Percentiles rank a stretch among this genome's conserved stretches.
Conservation (phyloP, 2,888 invertebrate genomes). For the Tipula helvola region DNA sequence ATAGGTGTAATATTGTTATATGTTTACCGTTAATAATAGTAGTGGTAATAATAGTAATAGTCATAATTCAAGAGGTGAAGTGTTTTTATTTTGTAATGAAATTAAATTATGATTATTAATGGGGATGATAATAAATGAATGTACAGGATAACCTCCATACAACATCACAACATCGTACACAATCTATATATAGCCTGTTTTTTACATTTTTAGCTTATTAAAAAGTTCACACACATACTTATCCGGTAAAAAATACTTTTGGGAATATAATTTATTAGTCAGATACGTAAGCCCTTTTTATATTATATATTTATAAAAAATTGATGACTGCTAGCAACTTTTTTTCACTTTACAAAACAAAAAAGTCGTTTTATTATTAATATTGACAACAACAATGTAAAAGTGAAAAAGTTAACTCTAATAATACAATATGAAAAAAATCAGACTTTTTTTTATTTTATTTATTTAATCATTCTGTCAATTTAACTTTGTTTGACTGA, state of each 20-base stretch:
- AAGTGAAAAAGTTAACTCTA: too few relatives aligned
- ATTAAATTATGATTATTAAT: neutral
- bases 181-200: neutral
- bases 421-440: too few relatives aligned
- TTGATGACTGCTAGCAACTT: too few relatives aligned
- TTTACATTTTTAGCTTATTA: neutral
- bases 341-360: too few relatives aligned
- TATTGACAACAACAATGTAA: neutral
- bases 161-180: neutral
- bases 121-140: neutral
- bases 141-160: neutral
- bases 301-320: neutral
- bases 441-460: too few relatives aligned
- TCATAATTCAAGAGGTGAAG: neutral
- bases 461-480: neutral
- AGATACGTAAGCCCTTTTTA: neutral
- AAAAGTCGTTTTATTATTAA: too few relatives aligned
- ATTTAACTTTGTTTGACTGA: neutral
- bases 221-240: neutral
- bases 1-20: neutral
- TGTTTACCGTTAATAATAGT: neutral
- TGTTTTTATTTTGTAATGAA: neutral
- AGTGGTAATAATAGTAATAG: neutral
- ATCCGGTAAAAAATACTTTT: neutral
- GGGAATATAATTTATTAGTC: neutral